These are phyloP conservation scores for Melanotaenia maccullochi DNA, from an alignment of 2,797 vertebrate species.

Conservation along the genomic window DNA sequence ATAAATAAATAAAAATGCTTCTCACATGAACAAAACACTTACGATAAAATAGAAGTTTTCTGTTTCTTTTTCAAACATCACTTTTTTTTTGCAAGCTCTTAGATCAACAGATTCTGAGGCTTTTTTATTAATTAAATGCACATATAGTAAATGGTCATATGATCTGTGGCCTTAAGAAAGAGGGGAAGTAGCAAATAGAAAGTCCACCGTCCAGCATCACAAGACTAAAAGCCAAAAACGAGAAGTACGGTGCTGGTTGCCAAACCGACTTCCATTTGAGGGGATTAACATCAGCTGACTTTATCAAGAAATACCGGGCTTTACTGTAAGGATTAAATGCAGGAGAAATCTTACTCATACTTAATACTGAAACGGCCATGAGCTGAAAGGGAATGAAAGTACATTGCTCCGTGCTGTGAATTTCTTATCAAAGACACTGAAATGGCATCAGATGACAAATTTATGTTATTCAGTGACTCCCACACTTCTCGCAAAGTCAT, in stretches of 20 bases:
- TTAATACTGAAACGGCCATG: not conserved
- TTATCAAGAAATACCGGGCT: constrained; percentile 26
- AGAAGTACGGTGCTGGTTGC: constrained; percentile 41
- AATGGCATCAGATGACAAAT: constrained; percentile 17
- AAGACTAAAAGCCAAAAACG: constrained; percentile 53
- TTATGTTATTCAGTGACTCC: constrained; percentile 45
- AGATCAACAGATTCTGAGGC: not conserved
- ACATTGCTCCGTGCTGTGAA: not conserved
- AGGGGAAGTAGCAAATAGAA: constrained; percentile 69
- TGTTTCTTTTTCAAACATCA: not conserved
- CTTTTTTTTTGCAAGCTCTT: not conserved
- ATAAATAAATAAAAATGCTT: too few relatives aligned
- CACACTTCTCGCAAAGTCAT: constrained; percentile 58
- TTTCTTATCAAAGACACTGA: constrained; percentile 16
- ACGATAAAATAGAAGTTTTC: not conserved
- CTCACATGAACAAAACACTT: too few relatives aligned
- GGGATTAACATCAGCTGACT: constrained; percentile 35
- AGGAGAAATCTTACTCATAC: constrained; percentile 7
- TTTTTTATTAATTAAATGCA: constrained; percentile 3
- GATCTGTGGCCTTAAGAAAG: constrained; percentile 43
- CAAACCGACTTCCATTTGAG: not conserved
- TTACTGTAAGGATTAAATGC: constrained; percentile 44
- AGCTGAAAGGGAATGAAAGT: not conserved
- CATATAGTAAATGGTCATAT: constrained; percentile 44
- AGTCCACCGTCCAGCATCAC: constrained; percentile 54